Evolutionary conservation across 1,140 invertebrate genomes (phyloP).

Genomic region (Pogonomyrmex barbatus): DNA sequence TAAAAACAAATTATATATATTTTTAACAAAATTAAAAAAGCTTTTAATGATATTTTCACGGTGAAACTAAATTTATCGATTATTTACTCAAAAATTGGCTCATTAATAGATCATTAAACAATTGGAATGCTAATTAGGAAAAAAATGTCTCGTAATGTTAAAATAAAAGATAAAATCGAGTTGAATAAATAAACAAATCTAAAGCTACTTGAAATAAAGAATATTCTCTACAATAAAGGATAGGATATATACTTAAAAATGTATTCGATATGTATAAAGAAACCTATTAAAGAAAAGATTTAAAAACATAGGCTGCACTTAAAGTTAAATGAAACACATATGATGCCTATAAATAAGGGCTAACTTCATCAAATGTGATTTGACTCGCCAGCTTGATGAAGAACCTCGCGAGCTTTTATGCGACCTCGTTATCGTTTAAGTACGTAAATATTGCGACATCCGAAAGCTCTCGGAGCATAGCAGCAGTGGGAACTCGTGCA

Average conservation of each 20-base stretch:
- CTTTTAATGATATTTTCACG: too few relatives aligned
- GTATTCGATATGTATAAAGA: not conserved
- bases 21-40: too few relatives aligned
- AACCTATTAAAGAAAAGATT: not conserved
- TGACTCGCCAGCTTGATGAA: not conserved
- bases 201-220: too few relatives aligned
- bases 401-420: slow-evolving; percentile 6
- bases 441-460: slow-evolving; percentile 46
- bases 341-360: not conserved
- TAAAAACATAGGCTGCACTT: not conserved
- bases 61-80: too few relatives aligned
- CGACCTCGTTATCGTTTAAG: slow-evolving; percentile 15
- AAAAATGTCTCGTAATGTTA: too few relatives aligned
- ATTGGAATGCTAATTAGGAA: too few relatives aligned
- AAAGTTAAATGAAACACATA: not conserved
- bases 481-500: not conserved
- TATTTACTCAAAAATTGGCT: too few relatives aligned
- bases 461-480: slow-evolving; percentile 14
- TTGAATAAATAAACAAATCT: not conserved
- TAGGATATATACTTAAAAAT: too few relatives aligned
- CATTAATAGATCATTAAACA: too few relatives aligned
- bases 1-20: too few relatives aligned
- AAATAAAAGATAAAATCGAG: too few relatives aligned
- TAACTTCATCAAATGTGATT: not conserved
- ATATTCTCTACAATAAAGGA: too few relatives aligned